A percentile compares a stretch with the other conserved stretches of the same genome.
phyloP scores from a whole-genome alignment of 2,888 invertebrate genomes.

The Drosophila merina region DNA sequence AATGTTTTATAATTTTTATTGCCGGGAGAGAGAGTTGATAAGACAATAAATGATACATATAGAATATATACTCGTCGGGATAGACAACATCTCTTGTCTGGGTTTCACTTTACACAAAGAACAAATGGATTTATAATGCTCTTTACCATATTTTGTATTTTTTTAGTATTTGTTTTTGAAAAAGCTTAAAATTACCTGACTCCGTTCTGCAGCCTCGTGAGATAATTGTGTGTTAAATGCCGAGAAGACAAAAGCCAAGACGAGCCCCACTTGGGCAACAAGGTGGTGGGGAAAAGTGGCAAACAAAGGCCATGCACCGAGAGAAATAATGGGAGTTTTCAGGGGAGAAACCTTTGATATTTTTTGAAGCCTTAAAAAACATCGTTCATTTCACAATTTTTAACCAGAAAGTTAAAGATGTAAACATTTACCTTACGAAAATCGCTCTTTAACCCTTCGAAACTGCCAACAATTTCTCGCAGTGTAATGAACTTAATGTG shows the following conservation, averaged over 20 bases:
- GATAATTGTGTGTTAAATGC: constrained; percentile 69
- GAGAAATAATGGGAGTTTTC: not conserved
- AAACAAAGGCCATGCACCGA: not conserved
- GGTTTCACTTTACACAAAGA: not conserved
- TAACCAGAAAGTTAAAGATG: too few species aligned
- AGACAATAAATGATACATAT: not conserved
- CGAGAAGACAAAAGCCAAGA: constrained; percentile 50
- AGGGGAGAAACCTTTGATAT: too few species aligned
- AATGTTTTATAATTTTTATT: constrained; percentile 1
- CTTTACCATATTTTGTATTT: not conserved
- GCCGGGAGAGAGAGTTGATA: constrained; percentile 6
- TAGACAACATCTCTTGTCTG: not conserved
- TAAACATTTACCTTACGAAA: too few species aligned
- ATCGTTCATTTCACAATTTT: too few species aligned
- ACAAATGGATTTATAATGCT: not conserved
- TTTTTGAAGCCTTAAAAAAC: too few species aligned
- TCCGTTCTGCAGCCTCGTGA: constrained; percentile 47
- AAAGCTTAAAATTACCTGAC: constrained; percentile 71
- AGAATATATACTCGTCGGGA: not conserved
- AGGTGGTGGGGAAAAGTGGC: constrained; percentile 15
- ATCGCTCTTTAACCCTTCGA: too few species aligned
- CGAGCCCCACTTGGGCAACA: constrained; percentile 3
- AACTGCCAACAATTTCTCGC: not conserved
- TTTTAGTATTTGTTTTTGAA: constrained; percentile 44
- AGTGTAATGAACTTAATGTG: constrained; percentile 55